phyloP scores from a whole-genome alignment of 2,888 invertebrate genomes.

The Hydriomena furcata region DNA sequence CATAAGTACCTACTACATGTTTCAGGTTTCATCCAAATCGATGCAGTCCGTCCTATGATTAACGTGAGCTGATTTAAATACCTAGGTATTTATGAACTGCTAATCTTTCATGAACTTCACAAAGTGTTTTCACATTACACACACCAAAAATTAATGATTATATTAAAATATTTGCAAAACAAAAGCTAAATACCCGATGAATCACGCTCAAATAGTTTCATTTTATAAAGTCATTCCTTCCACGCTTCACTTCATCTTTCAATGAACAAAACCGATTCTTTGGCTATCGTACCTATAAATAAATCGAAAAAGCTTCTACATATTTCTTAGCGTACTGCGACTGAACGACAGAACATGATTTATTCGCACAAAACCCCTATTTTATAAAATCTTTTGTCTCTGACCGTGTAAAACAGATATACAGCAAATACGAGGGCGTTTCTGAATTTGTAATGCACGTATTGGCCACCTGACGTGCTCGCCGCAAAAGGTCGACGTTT shows the following conservation, averaged over 20 bases:
- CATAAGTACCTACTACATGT: too few species aligned
- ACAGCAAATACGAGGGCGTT: conserved; percentile 5
- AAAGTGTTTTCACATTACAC: too few species aligned
- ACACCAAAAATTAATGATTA: not conserved
- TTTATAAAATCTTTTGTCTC: conserved; percentile 40
- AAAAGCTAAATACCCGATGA: conserved; percentile 6
- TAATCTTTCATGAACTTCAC: too few species aligned
- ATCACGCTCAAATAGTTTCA: conserved; percentile 8
- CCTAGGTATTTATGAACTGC: too few species aligned
- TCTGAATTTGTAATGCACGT: conserved; percentile 27
- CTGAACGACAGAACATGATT: conserved; percentile 62
- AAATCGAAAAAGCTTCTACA: conserved; percentile 47
- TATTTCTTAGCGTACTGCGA: conserved; percentile 62
- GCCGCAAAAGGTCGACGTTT: conserved; percentile 9
- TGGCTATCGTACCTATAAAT: conserved; percentile 57
- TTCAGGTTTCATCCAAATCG: too few species aligned
- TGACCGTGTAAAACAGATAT: conserved; percentile 17
- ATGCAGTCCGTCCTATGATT: too few species aligned
- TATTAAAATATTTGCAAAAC: not conserved
- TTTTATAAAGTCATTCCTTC: conserved; percentile 10
- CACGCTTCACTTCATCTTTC: conserved; percentile 27
- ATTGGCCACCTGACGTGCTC: conserved; percentile 19
- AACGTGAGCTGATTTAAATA: too few species aligned
- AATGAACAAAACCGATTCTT: conserved; percentile 38
- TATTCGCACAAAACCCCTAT: conserved; percentile 48